Evolutionary conservation across 2,888 invertebrate species (phyloP), one percentile per base, ranked within the genome.

Genomic region (Pemphredon lugubris): DNA sequence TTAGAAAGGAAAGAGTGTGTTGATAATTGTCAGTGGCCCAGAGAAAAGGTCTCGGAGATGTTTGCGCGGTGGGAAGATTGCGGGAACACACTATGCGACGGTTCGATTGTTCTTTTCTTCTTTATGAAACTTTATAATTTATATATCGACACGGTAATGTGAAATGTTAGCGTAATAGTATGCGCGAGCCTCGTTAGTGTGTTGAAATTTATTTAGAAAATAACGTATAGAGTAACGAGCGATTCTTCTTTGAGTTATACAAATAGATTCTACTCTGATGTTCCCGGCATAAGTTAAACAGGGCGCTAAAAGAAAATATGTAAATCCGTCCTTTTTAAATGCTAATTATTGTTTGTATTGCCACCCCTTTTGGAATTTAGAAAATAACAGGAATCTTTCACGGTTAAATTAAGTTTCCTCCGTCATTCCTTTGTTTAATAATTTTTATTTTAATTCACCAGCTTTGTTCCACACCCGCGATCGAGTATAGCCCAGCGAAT

Each of bases 341-440:
- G 76, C 71, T 80, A 83, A 83, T 83, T 82, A 76, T 72, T 83
- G 82, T 83, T 83, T 83, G 75, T 73, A 71, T 70, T 68, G 47
- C 40, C 69, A 61, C 58, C 69, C 59, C 53, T 5, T 18, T 45
- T 55, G 57, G 30, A 60, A 42, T 60, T 54, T 47, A 14, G 34
- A 14, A 37, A n/a, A 21, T 61, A 34, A 23, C 53, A 5, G 34
- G 48, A 44, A 58, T 58, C 34, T 48, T 45, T 39, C 30, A 16
- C 7, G 14, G n/a, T 37, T 5, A 55, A 61, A 54, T 61, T 32
- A 32, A 73, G 66, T 69, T 69, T 47, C 9, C 40, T 45, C 42
- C 39, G 16, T 6, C 26, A 13, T 42, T 59, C 51, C 16, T 30
- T 59, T 21, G 16, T 37, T 9, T 13, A 13, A 4, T 50, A 59